Percentiles rank a stretch among this genome's conserved stretches.
These are phyloP conservation scores for Pterostichus niger DNA, from an alignment of 2,888 invertebrate species.

Conservation along the genomic window DNA sequence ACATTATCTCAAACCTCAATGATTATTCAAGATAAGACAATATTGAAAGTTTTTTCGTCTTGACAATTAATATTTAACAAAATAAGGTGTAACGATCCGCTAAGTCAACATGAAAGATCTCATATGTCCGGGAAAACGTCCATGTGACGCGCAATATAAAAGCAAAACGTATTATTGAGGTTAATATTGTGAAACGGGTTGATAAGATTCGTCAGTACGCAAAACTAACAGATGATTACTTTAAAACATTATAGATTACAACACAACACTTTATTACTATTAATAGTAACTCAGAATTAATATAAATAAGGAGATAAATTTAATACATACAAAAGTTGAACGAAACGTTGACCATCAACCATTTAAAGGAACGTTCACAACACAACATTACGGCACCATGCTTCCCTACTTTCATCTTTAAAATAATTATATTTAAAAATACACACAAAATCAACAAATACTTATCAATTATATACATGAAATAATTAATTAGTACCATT, in stretches of 20 bases:
- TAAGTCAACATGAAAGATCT: conserved; percentile 23
- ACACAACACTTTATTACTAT: not conserved
- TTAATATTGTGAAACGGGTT: conserved; percentile 36
- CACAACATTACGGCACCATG: conserved; percentile 33
- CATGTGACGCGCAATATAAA: conserved; percentile 63
- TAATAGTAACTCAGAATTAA: not conserved
- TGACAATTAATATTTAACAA: not conserved
- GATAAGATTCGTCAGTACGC: not conserved
- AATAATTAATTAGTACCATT: not conserved
- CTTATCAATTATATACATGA: not conserved
- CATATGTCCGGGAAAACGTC: conserved; percentile 48
- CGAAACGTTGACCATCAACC: conserved; percentile 50
- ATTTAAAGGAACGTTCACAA: conserved; percentile 58
- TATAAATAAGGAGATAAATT: conserved; percentile 13
- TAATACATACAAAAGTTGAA: conserved; percentile 55
- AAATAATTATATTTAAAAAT: conserved; percentile 15
- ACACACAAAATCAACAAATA: not conserved
- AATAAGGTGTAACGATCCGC: not conserved
- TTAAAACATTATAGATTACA: not conserved
- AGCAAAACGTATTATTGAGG: conserved; percentile 58
- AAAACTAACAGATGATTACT: not conserved
- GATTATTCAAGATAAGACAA: conserved; percentile 1
- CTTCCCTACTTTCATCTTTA: conserved; percentile 19
- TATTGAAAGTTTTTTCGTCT: not conserved
- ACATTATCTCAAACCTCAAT: too few species aligned